Conservation (phyloP, 23 tunicate species). For the Diplosoma virens region DNA sequence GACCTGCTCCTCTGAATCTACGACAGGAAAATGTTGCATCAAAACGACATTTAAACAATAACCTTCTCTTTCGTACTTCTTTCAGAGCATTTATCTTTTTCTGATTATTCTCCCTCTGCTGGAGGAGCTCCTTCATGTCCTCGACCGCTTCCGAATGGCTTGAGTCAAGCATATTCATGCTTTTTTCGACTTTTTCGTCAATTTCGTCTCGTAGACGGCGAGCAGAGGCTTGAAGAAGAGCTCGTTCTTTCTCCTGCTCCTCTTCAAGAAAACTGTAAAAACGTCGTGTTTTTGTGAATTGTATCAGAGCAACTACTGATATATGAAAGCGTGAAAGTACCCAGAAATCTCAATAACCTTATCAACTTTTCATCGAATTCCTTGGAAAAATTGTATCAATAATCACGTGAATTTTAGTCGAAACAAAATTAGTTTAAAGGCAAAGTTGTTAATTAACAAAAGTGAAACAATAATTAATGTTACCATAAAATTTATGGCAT, state of each 20-base stretch:
- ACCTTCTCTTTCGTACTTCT: slow-evolving; percentile 26
- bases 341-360: no score
- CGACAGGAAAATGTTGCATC: background rate
- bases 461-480: no score
- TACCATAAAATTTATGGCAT: no score
- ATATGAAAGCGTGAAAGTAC: no score
- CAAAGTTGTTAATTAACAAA: no score
- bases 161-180: slow-evolving; percentile 38
- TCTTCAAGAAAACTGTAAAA: slow-evolving; percentile 51
- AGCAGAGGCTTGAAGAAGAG: slow-evolving; percentile 29
- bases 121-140: slow-evolving; percentile 42
- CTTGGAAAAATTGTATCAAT: no score
- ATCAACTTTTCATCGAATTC: no score
- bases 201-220: slow-evolving; percentile 48
- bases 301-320: no score
- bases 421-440: no score
- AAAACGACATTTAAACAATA: background rate
- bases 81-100: slow-evolving; percentile 45
- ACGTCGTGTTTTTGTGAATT: no score
- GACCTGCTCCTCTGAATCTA: slow-evolving; percentile 65
- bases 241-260: slow-evolving; percentile 50
- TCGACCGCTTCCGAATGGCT: slow-evolving; percentile 62
- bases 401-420: no score
- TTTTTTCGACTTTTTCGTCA: slow-evolving; percentile 55
- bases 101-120: slow-evolving; percentile 38